A percentile compares a stretch with the other conserved stretches of the same genome.
Conservation (phyloP, 1,140 invertebrate species). For the Papilio dardanus region DNA sequence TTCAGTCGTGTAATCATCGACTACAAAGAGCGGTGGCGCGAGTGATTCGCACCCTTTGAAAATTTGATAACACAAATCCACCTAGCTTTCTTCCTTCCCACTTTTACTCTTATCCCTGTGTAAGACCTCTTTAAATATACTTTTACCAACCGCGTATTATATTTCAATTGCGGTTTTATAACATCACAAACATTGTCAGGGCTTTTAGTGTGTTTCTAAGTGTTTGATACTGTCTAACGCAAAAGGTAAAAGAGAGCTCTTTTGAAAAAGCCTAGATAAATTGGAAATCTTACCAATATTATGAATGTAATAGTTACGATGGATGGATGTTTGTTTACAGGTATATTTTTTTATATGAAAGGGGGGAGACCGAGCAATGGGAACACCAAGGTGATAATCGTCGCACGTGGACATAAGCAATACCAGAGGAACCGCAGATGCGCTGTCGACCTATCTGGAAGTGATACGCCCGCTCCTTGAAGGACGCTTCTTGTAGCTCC, state of each 20-base stretch:
- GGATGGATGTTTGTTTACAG: too few relatives aligned
- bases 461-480: not conserved
- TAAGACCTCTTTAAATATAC: conserved; percentile 1
- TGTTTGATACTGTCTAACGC: not conserved
- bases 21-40: conserved; percentile 9
- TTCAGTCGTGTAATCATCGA: conserved; percentile 7
- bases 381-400: too few relatives aligned
- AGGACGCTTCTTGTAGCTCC: not conserved
- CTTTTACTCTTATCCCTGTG: conserved; percentile 4
- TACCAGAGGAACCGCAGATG: not conserved
- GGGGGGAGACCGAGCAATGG: too few relatives aligned
- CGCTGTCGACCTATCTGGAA: not conserved
- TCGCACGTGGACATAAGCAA: not conserved
- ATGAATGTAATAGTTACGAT: too few relatives aligned
- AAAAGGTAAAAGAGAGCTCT: too few relatives aligned
- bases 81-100: not conserved
- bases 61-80: conserved; percentile 14
- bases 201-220: not conserved
- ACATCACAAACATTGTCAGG: not conserved
- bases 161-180: not conserved
- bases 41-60: conserved; percentile 14
- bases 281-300: too few relatives aligned
- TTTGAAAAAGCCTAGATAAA: too few relatives aligned
- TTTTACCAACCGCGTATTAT: not conserved
- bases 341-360: too few relatives aligned